Percentiles rank a stretch among this genome's conserved stretches.
These are phyloP conservation scores for Zygothrica quintamaculata DNA, from an alignment of 2,888 invertebrate genomes.

Conservation along the genomic window DNA sequence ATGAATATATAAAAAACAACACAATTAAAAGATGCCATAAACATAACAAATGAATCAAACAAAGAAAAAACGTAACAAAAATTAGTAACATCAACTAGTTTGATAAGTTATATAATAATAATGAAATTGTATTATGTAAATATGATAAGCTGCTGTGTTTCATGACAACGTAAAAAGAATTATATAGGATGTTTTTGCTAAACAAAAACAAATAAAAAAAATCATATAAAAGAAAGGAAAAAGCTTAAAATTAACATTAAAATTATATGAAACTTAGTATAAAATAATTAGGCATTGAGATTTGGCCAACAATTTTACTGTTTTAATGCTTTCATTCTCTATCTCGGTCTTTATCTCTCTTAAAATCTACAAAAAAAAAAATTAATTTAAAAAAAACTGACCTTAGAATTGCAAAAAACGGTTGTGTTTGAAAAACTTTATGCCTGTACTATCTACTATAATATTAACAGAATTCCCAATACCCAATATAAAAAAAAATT, in stretches of 20 bases:
- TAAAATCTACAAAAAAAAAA: constrained; percentile 19
- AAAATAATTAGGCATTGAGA: constrained; percentile 39
- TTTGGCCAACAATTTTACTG: constrained; percentile 26
- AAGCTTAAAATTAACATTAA: neutral
- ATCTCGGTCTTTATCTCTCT: too few species aligned
- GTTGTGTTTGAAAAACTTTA: constrained; percentile 73
- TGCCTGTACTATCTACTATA: constrained; percentile 56
- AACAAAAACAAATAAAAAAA: neutral
- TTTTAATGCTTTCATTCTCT: constrained; percentile 53
- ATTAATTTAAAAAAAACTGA: constrained; percentile 10
- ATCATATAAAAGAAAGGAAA: constrained; percentile 11
- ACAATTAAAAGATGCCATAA: constrained; percentile 37
- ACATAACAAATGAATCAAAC: too few species aligned
- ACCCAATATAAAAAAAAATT: constrained; percentile 34
- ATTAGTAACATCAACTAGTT: constrained; percentile 48
- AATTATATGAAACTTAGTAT: constrained; percentile 34
- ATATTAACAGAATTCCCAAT: constrained; percentile 19
- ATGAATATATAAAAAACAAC: constrained; percentile 10
- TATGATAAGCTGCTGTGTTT: constrained; percentile 77
- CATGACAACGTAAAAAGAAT: constrained; percentile 76
- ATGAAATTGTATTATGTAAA: constrained; percentile 63
- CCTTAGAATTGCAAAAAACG: constrained; percentile 64
- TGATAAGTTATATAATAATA: constrained; percentile 40
- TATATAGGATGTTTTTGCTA: neutral
- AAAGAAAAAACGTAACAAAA: too few species aligned